These are phyloP conservation scores for Thecocarcelia acutangulata DNA, from an alignment of 2,888 invertebrate species.

Conservation along the genomic window DNA sequence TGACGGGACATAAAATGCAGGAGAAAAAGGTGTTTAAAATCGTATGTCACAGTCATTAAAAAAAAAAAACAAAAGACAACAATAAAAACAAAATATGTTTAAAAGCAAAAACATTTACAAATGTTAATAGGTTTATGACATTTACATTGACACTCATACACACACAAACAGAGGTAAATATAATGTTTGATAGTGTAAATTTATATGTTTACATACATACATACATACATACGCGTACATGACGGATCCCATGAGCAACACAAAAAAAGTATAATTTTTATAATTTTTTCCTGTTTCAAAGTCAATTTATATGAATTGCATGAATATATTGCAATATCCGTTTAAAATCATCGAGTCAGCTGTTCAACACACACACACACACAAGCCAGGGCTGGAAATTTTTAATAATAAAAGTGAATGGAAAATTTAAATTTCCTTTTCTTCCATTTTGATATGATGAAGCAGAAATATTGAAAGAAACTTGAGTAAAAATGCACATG, in stretches of 20 bases:
- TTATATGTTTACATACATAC: neutral
- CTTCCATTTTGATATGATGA: too few relatives aligned
- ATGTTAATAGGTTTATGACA: slow-evolving; percentile 53
- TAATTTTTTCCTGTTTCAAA: slow-evolving; percentile 56
- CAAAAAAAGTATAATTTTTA: neutral
- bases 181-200: too few relatives aligned
- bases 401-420: neutral
- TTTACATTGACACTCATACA: slow-evolving; percentile 26
- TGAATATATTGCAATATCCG: slow-evolving; percentile 64
- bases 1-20: too few relatives aligned
- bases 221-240: neutral
- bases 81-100: neutral
- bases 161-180: neutral
- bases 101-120: slow-evolving; percentile 37
- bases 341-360: slow-evolving; percentile 51
- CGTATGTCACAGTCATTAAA: too few relatives aligned
- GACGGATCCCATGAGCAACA: neutral
- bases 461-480: too few relatives aligned
- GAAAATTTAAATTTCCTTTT: too few relatives aligned
- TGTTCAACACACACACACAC: slow-evolving; percentile 14
- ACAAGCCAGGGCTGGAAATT: slow-evolving; percentile 4
- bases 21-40: too few relatives aligned
- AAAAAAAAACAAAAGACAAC: neutral
- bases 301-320: slow-evolving; percentile 52
- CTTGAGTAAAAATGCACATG: too few relatives aligned